Evolutionary conservation across 2,888 invertebrate genomes (phyloP).

Genomic region (Fragum sueziense): DNA sequence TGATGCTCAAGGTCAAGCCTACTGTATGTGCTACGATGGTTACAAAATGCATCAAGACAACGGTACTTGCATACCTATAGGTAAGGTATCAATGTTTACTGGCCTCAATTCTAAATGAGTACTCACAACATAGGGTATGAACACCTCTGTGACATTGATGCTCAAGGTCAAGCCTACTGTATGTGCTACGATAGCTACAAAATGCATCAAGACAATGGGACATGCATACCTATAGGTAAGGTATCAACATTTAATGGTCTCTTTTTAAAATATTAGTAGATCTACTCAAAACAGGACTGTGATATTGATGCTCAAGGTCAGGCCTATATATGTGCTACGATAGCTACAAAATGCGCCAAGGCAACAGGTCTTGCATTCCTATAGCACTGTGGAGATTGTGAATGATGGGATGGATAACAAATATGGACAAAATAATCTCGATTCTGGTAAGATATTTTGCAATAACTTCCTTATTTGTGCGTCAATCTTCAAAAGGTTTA

Average conservation of each 20-base stretch:
- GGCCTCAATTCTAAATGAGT: no score
- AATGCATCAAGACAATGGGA: not conserved
- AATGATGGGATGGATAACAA: no score
- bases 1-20: slow-evolving; percentile 35
- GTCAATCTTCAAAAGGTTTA: no score
- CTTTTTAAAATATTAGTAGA: slow-evolving; percentile 63
- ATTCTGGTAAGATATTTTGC: no score
- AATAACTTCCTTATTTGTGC: no score
- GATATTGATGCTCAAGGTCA: slow-evolving; percentile 39
- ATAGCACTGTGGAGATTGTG: no score
- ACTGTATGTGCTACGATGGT: slow-evolving; percentile 68
- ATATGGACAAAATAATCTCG: no score
- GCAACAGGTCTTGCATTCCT: slow-evolving; percentile 69
- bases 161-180: slow-evolving; percentile 55
- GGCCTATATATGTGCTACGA: slow-evolving; percentile 66
- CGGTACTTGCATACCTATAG: slow-evolving; percentile 69
- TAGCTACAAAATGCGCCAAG: slow-evolving; percentile 64
- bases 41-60: slow-evolving; percentile 66
- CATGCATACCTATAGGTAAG: not conserved
- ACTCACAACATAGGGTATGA: not conserved
- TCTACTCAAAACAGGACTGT: slow-evolving; percentile 65
- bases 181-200: slow-evolving; percentile 53
- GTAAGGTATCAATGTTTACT: slow-evolving; percentile 58
- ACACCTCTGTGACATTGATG: slow-evolving; percentile 59
- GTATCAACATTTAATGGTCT: no score